phyloP scores from a whole-genome alignment of 2,797 vertebrate genomes.

The Dallia pectoralis region DNA sequence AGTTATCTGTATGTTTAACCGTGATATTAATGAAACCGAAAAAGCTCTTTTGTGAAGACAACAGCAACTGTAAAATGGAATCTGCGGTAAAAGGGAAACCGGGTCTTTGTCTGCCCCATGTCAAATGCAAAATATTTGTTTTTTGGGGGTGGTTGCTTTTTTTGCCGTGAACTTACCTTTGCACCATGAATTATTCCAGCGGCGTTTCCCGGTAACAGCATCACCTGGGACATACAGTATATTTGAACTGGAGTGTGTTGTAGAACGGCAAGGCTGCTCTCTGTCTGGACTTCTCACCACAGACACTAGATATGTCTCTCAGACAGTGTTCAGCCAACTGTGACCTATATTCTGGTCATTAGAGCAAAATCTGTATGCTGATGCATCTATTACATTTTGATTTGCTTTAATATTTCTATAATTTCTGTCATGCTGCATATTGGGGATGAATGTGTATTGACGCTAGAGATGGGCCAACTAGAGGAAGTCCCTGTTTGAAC shows the following conservation, averaged over 20 bases:
- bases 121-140: too few species aligned
- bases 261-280: neutral
- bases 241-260: neutral
- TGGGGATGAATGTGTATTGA: neutral
- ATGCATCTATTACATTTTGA: neutral
- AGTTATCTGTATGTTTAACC: neutral
- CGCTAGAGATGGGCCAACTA: too few species aligned
- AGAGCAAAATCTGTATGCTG: neutral
- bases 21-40: neutral
- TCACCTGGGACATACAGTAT: neutral
- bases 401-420: neutral
- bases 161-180: too few species aligned
- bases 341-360: neutral
- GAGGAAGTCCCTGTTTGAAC: constrained; percentile 6
- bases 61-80: neutral
- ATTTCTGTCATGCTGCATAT: neutral
- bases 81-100: too few species aligned
- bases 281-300: neutral
- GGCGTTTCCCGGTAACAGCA: neutral
- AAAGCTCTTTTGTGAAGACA: neutral
- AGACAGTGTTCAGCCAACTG: neutral
- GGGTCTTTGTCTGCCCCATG: too few species aligned
- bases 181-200: too few species aligned
- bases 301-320: too few species aligned
- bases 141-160: too few species aligned